Base-by-base conservation (phyloP, 1,140 invertebrate genomes). In the Micrasema longulum region DNA sequence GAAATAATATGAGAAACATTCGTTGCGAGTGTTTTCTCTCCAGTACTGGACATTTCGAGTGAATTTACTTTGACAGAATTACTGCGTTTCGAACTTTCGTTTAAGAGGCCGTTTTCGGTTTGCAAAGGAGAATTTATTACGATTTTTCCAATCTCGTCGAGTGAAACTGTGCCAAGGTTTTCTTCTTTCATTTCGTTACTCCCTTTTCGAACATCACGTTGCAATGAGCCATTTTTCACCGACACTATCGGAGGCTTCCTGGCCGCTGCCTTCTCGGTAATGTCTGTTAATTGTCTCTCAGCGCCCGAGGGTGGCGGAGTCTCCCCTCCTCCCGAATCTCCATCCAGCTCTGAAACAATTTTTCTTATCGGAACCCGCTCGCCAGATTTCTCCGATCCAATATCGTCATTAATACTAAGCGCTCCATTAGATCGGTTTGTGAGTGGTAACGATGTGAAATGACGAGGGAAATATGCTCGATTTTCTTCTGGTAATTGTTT, bases 261-360 rank as follows among this genome's bases (percentile, higher is more conserved):
- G 69, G 73, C 64, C 60, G 65, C 69, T 45, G 69, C 57, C 55
- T 64, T 60, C 3, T 20, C 45, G 23, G 53, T 74, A 74, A 74
- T 70, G 65, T 71, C 73, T 68, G 55, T 64, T 74, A 74, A 74
- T 74, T 74, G 73, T 74, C 69, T 74, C 62, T 48, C 73, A 50
- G 64, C 23, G 41, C 12, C 31, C 48, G 12, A 62, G 50, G 60
- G 57, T 20, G 50, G 23, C 9, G n/a, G 12, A 12, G 0, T 9
- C 31, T 23, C 26, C 31, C 23, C 43, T 7, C 18, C 62, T 36
- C 14, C 23, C 10, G 14, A 20, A 47, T 64, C 60, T 47, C 36
- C 57, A 62, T 62, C 36, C 57, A 36, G 57, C 38, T 64, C 22
- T 64, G 43, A 64, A 64, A 64, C 60, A 64, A 64, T 64, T 64